These are phyloP conservation scores for Antennarius maculatus DNA, from an alignment of 2,797 vertebrate species.

Conservation along the genomic window DNA sequence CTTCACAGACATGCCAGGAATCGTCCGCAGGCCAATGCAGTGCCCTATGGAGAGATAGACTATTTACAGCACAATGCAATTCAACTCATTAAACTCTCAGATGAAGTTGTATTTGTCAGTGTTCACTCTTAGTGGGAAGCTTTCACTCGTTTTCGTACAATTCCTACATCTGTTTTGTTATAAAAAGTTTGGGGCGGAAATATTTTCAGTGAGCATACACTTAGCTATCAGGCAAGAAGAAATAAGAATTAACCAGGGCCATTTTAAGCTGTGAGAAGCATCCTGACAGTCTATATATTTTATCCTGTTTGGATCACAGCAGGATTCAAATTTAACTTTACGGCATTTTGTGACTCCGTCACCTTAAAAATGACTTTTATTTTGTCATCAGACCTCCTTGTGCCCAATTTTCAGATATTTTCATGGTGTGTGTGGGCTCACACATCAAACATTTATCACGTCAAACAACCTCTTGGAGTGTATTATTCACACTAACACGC, in stretches of 20 bases:
- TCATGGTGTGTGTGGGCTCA: conserved; percentile 18
- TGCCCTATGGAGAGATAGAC: conserved; percentile 74
- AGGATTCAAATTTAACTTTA: conserved; percentile 8
- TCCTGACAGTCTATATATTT: conserved; percentile 4
- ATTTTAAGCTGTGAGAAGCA: conserved; percentile 14
- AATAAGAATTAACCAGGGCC: conserved; percentile 1
- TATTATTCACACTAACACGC: conserved; percentile 22
- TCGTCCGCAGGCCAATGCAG: conserved; percentile 77
- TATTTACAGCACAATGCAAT: conserved; percentile 79
- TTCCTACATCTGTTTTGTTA: conserved; percentile 46
- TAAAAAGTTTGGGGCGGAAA: conserved; percentile 42
- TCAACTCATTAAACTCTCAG: conserved; percentile 78
- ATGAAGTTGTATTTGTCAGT: conserved; percentile 70
- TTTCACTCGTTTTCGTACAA: conserved; percentile 46
- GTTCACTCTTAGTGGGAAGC: conserved; percentile 63
- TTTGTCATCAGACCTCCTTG: conserved; percentile 14
- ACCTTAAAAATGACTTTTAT: conserved; percentile 24
- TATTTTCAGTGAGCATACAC: conserved; percentile 35
- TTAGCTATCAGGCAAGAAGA: conserved; percentile 25
- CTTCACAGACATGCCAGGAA: conserved; percentile 78
- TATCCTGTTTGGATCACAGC: conserved; percentile 2
- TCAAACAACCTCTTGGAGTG: conserved; percentile 20
- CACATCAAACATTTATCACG: conserved; percentile 38
- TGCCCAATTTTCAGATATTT: conserved; percentile 9
- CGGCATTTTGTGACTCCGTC: neutral